Percentiles rank a stretch among this genome's conserved stretches.
phyloP scores from a whole-genome alignment of 2,888 invertebrate species.

The Sceliomorpha sp. region DNA sequence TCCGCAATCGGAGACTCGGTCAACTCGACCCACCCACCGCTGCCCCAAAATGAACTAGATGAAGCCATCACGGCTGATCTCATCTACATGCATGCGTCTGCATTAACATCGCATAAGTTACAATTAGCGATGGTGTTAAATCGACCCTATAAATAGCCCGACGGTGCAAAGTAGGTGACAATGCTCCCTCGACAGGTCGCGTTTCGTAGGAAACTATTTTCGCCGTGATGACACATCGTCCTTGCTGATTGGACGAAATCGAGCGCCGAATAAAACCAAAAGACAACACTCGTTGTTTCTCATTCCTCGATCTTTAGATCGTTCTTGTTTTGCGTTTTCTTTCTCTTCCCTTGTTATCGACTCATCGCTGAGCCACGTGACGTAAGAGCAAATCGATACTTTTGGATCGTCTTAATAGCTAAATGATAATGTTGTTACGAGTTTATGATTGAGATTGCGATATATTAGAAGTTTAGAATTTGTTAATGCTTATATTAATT shows the following conservation, averaged over 20 bases:
- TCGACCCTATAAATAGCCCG: slow-evolving; percentile 70
- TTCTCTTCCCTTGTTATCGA: slow-evolving; percentile 8
- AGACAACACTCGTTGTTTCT: neutral
- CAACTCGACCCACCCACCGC: too few relatives aligned
- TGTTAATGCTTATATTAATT: too few relatives aligned
- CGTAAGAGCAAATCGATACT: too few relatives aligned
- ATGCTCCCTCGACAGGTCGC: slow-evolving; percentile 67
- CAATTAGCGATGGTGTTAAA: slow-evolving; percentile 71
- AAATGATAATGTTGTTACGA: too few relatives aligned
- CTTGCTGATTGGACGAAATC: slow-evolving; percentile 66
- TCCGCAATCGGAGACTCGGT: too few relatives aligned
- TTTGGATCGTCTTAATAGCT: too few relatives aligned
- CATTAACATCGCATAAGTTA: slow-evolving; percentile 65
- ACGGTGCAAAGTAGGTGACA: slow-evolving; percentile 58
- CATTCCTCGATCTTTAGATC: too few relatives aligned
- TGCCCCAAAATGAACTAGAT: too few relatives aligned
- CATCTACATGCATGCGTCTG: slow-evolving; percentile 17
- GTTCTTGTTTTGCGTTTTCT: too few relatives aligned
- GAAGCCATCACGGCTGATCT: neutral
- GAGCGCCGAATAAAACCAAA: slow-evolving; percentile 59
- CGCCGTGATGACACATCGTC: slow-evolving; percentile 72
- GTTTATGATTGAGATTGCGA: too few relatives aligned
- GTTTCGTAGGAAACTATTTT: slow-evolving; percentile 70
- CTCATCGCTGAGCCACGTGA: too few relatives aligned
- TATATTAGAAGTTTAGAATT: too few relatives aligned